Conservation (phyloP, 2,113 vertebrate genomes). For the Mesembrinibis cayennensis region DNA sequence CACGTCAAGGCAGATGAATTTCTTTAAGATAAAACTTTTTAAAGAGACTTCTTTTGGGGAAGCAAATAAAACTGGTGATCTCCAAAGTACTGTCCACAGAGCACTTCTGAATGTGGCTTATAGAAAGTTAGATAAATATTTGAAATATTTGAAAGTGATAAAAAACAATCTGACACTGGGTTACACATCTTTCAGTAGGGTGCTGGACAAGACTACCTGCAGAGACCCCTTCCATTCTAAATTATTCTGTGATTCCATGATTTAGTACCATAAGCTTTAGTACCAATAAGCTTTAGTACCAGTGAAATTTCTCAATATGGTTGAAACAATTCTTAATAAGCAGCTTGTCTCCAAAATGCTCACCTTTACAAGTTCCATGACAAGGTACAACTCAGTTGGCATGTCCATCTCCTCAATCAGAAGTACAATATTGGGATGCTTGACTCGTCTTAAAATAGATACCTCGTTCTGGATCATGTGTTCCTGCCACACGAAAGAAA, state of each 20-base stretch:
- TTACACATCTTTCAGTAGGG: background rate
- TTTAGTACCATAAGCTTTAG: background rate
- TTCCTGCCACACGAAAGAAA: conserved; percentile 78
- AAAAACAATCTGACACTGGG: background rate
- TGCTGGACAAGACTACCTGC: background rate
- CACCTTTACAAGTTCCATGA: conserved; percentile 99
- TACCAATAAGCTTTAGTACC: background rate
- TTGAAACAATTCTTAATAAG: background rate
- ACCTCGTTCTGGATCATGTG: conserved; percentile 99
- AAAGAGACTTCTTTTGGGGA: background rate
- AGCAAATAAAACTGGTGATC: background rate
- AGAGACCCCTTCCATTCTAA: background rate
- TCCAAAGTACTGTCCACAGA: background rate
- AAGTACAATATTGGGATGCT: conserved; percentile 97
- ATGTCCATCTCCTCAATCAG: conserved; percentile 98
- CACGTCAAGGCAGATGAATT: background rate
- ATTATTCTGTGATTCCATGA: background rate
- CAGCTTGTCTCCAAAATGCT: background rate
- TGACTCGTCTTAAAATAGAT: conserved; percentile 93
- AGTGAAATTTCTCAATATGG: background rate
- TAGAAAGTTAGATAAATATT: background rate
- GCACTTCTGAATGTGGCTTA: background rate
- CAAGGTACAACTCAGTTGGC: conserved; percentile 89
- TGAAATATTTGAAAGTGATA: background rate
- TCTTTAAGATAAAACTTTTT: background rate